Conservation (phyloP, 2,113 vertebrate species). For the Rafetus swinhoei region DNA sequence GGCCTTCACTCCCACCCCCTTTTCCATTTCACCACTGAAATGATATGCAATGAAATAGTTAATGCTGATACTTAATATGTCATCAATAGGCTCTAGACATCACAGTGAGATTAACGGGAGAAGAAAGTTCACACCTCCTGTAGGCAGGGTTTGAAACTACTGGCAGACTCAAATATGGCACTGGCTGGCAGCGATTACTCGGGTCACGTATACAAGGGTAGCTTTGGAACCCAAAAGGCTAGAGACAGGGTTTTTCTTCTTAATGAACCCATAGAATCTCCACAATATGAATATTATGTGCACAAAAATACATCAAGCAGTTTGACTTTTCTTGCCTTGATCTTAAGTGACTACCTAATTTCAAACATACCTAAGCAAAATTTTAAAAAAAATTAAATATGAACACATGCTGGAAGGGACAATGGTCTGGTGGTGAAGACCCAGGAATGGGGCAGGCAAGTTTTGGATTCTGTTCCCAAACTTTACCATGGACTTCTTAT, state of each 20-base stretch:
- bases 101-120: background rate
- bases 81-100: background rate
- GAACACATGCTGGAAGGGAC: background rate
- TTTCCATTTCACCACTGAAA: background rate
- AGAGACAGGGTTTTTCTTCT: background rate
- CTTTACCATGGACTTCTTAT: background rate
- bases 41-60: background rate
- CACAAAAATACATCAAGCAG: background rate
- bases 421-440: background rate
- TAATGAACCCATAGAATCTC: background rate
- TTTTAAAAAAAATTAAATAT: background rate
- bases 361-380: background rate
- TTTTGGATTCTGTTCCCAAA: background rate
- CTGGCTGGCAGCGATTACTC: background rate
- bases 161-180: background rate
- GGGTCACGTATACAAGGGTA: background rate
- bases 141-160: background rate
- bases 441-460: background rate
- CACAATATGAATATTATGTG: background rate
- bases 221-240: background rate
- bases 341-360: background rate
- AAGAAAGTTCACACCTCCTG: background rate
- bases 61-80: accelerated
- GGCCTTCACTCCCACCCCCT: background rate
- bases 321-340: background rate